Evolutionary conservation across 1,140 invertebrate genomes (phyloP), one percentile per base, ranked within the genome.

Genomic region (Bradysia coprophila): DNA sequence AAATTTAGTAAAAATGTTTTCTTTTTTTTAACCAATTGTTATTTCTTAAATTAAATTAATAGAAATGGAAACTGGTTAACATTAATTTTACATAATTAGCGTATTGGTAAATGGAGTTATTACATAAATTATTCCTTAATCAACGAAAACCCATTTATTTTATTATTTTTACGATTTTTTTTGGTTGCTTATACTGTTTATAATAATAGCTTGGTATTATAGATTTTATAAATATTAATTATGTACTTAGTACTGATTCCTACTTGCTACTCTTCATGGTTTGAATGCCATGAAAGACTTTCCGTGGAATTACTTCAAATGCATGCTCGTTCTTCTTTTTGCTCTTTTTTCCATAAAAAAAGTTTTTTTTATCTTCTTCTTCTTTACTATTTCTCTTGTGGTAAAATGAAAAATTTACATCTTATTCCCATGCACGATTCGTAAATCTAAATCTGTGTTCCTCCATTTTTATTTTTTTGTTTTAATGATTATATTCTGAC

Each of bases 241-340:
- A 22, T 40, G 38, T 40, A 40, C 38, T 15, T 40, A 40, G 38
- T 40, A 40, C 38, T 40, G 10, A 19, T 40, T 40, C 38, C 38
- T 40, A 40, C 38, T 40, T 40, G 38, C 38, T 40, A 40, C 18
- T n/a, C n/a, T n/a, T 28, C 24, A 28, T 28, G 24, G 6, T 28
- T 28, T 28, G 18, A 38, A 11, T 40, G 13, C 13, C 24, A 28
- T 28, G 24, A 28, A 28, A 28, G 6, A 28, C 13, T 28, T 28
- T 28, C 24, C 13, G 24, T 15, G 18, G 6, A 15, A 10, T 16
- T 15, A 37, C 18, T 5, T 19, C 34, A 37, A 19, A 15, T n/a
- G 34, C n/a, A 38, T 44, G 21, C 36, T 19, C 8, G 19, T 43
- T 33, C 10, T 24, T 45, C 50, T 43, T 24, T 43, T 13, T n/a